Evolutionary conservation across 2,797 vertebrate genomes (phyloP).

Genomic region (Paratrypauchen microcephalus): DNA sequence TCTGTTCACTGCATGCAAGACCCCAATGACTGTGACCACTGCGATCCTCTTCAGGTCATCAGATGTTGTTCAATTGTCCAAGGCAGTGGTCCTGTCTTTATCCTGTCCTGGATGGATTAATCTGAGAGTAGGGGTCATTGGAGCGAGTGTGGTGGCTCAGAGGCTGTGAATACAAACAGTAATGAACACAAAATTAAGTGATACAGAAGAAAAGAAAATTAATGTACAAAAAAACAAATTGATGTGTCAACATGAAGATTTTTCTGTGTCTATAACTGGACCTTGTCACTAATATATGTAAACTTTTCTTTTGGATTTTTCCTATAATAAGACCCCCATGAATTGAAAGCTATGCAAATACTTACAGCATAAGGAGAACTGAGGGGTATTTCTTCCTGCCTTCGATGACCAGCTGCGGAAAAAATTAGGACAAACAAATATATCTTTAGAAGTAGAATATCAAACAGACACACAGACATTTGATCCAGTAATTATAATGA

Average conservation of each 20-base stretch:
- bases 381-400: neutral
- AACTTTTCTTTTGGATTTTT: neutral
- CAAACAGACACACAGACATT: neutral
- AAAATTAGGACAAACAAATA: neutral
- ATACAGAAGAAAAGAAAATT: neutral
- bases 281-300: too few relatives aligned
- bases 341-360: neutral
- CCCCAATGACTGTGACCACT: neutral
- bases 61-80: neutral
- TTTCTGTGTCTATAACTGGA: too few relatives aligned
- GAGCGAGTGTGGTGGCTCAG: slow-evolving; percentile 29
- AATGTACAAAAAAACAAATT: too few relatives aligned
- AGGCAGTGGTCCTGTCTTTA: slow-evolving; percentile 15
- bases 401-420: neutral
- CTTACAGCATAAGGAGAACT: neutral
- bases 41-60: rapidly evolving
- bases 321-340: neutral
- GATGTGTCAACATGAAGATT: too few relatives aligned
- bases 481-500: neutral
- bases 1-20: neutral
- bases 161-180: slow-evolving; percentile 26
- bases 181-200: neutral
- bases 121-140: slow-evolving; percentile 19
- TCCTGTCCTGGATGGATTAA: slow-evolving; percentile 21
- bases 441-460: neutral